A percentile compares a stretch with the other conserved stretches of the same genome.
phyloP scores from a whole-genome alignment of 2,888 invertebrate species.

The Micoletzkya japonica region DNA sequence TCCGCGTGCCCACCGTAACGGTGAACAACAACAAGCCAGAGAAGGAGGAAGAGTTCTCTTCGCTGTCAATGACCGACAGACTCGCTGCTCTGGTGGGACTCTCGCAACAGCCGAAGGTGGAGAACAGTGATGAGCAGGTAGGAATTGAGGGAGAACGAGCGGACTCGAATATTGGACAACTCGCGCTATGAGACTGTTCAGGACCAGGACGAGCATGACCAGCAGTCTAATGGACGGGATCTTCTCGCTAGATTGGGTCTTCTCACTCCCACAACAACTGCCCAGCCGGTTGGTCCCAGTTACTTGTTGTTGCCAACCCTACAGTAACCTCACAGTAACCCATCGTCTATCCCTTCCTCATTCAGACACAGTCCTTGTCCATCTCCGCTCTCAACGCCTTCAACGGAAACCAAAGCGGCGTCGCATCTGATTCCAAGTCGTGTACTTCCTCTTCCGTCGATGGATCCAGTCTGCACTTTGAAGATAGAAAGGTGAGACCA shows the following conservation, averaged over 20 bases:
- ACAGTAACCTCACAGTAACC: too few species aligned
- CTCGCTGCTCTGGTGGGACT: conserved; percentile 51
- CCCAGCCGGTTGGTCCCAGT: background rate
- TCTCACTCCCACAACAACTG: background rate
- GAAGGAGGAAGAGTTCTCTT: conserved; percentile 12
- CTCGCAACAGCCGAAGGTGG: conserved; percentile 22
- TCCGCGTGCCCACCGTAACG: conserved; percentile 16
- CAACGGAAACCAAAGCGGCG: conserved; percentile 12
- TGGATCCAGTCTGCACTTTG: conserved; percentile 16
- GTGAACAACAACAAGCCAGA: conserved; percentile 27
- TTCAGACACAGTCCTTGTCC: conserved; percentile 11
- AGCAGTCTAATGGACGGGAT: background rate
- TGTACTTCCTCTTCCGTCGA: conserved; percentile 27
- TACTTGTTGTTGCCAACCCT: too few species aligned
- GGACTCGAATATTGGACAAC: background rate
- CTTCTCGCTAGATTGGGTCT: conserved; percentile 21
- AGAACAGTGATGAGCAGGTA: conserved; percentile 28
- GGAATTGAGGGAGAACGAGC: background rate
- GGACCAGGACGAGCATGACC: background rate
- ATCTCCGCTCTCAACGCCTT: conserved; percentile 23
- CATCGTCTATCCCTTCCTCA: too few species aligned
- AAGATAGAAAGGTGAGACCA: conserved; percentile 28
- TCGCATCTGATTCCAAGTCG: conserved; percentile 20
- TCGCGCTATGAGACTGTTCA: background rate
- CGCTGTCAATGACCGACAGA: conserved; percentile 43